Evolutionary conservation across 2,888 invertebrate genomes (phyloP), one percentile per base, ranked within the genome.

Genomic region (Cynaeus angustus): DNA sequence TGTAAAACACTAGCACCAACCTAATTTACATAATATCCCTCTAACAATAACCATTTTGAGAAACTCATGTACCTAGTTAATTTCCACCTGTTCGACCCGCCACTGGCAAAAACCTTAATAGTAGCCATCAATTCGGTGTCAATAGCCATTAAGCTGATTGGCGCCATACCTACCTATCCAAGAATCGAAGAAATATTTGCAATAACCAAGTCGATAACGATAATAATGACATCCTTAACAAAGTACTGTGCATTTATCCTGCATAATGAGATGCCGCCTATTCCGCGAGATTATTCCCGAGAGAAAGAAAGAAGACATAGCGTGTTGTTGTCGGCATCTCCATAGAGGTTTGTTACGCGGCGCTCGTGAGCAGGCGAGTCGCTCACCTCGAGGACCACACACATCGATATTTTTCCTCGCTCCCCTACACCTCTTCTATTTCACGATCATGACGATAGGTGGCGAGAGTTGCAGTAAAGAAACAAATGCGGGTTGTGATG

Each of bases 301-400:
- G 66, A 53, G 66, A 55, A 70, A 59, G 70, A 61, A 61, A 70
- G 62, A 67, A 69, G 55, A 67, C 64, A 41, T 66, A 53, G 71
- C 48, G 65, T 41, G 73, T 73, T 72, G 75, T 73, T 72, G 75
- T 75, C 76, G 76, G 79, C 75, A 75, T 76, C 74, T 75, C 71
- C 75, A 77, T 75, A 77, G 78, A 77, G 71, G 77, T 77, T 80
- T 81, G 81, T 82, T 79, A 79, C 74, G 79, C 79, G 80, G 81
- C 81, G 79, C 83, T 82, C 81, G 81, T 80, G 82, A 83, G 81
- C 82, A 80, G 79, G 81, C 79, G 78, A 83, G 80, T 82, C 81
- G 81, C 81, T 82, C 81, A 82, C 82, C 80, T 81, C 78, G 77
- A 70, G 80, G 84, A 85, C 84, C 85, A 85, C 85, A 85, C 85